Evolutionary conservation across 2,797 vertebrate genomes (phyloP), one percentile per base, ranked within the genome.

Genomic region (Orientallactaga sibirica): DNA sequence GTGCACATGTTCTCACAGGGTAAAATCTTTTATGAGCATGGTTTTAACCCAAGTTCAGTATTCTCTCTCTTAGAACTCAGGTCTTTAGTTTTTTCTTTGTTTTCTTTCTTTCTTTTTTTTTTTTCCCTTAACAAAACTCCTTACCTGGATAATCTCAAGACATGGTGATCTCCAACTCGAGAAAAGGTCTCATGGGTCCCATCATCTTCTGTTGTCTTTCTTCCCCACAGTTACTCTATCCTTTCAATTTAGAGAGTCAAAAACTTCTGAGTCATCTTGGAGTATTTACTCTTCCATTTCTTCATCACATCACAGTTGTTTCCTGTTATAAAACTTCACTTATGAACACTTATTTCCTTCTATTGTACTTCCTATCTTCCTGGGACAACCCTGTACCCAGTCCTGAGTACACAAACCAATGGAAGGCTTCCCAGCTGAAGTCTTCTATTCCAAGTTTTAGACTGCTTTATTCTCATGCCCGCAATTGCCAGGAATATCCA

Each of bases 381-480:
- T 70, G 61, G 37, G 73, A 3, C 55, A 33, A 5, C 12, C 22
- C 33, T 85, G 25, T 29, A 67, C 92, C 37, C 75, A 37, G 7
- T 19, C 20, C 27, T n/a, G 11, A 62, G 2, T n/a, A 18, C 4
- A 9, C 27, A 81, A 18, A 88, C 19, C 75, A 12, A 0, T 29
- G 20, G 62, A 67, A 82, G 43, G 27, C 70, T 48, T 78, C 77
- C 70, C 61, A 86, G 33, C 68, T 93, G 27, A 88, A 81, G n/a
- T 3, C 24, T 91, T 84, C 71, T 52, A 48, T 66, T 88, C 90
- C 68, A 33, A 43, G 58, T 89, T 92, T 84, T 55, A 91, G 52
- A 82, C 19, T 29, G 55, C 24, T 94, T 83, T 48, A 82, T 93
- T 85, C 41, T 48, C 61, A 43, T 20, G 11, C 19, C 86, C 82